Percentiles rank a stretch among this genome's conserved stretches.
phyloP scores from a whole-genome alignment of 2,797 vertebrate genomes.

The Silurus aristotelis region DNA sequence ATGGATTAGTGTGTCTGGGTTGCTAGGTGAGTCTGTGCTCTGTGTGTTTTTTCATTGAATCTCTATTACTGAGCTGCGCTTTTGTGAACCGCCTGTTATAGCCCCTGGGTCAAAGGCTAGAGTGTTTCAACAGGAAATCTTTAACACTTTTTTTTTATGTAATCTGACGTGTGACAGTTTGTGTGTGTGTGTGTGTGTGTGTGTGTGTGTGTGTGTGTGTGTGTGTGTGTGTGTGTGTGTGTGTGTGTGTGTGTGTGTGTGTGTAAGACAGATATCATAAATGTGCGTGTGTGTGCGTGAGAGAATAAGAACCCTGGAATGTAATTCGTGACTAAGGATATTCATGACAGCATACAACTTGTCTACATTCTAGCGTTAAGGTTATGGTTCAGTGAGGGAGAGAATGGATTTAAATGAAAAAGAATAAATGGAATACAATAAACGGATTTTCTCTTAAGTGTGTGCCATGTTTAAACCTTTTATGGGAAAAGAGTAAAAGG shows the following conservation, averaged over 20 bases:
- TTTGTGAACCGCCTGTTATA: conserved; percentile 17
- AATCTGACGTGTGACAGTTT: background rate
- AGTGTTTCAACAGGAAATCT: conserved; percentile 26
- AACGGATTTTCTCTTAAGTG: background rate
- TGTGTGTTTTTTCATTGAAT: conserved; percentile 14
- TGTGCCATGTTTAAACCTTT: background rate
- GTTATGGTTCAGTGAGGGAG: conserved; percentile 8
- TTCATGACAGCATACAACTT: background rate
- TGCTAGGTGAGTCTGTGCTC: conserved; percentile 22
- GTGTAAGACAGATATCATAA: background rate
- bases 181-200: background rate
- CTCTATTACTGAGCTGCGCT: conserved; percentile 3
- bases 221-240: conserved; percentile 3
- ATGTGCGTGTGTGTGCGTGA: background rate
- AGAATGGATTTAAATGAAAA: background rate
- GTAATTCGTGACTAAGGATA: conserved; percentile 1
- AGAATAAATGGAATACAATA: background rate
- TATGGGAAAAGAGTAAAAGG: background rate
- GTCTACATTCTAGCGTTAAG: conserved; percentile 30
- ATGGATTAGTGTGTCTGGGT: conserved; percentile 16
- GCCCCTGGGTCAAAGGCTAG: conserved; percentile 19
- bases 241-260: conserved; percentile 3
- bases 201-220: background rate
- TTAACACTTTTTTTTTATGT: conserved; percentile 17
- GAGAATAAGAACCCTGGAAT: conserved; percentile 5